Base-by-base conservation (phyloP, 2,888 invertebrate genomes). In the Acanthopleura granulata region DNA sequence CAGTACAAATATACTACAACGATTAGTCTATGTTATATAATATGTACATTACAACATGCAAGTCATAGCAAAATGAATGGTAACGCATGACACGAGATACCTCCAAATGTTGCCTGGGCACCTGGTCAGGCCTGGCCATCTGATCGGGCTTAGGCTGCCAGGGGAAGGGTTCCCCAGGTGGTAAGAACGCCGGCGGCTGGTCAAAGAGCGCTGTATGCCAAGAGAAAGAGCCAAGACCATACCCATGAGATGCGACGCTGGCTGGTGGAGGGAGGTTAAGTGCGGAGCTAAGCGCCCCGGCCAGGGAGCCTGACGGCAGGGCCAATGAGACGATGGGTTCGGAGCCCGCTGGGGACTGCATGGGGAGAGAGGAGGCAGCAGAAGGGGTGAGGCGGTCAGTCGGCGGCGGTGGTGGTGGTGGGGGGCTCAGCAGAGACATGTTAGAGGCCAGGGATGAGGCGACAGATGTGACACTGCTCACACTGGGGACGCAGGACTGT, bases 191-290 rank as follows among this genome's bases (percentile, higher is more conserved):
- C 51, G 69, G 74, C 14, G 74, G 74, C 71, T 74, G 74, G 74
- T 74, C 74, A 51, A 74, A 74, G 22, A 70, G 74, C 27, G 74
- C 70, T 74, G 69, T 66, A 51, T 70, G 57, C 74, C 74, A 74
- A 71, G 70, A 69, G 62, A 74, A 74, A 27, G 66, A 27, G 66
- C 66, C 66, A 27, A 66, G 66, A 16, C 66, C 66, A 27, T 66
- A 66, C 4, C 22, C 27, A 25, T 66, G 66, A 27, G 66, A 22
- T 1, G 22, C 25, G 16, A 66, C 66, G 22, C 57, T 57, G 57
- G 57, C 57, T 27, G 66, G 22, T 6, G 66, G 66, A 15, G 66
- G 66, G 22, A 66, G 29, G 66, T 27, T 66, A 6, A 66, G 66
- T 1, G 66, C 66, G 6, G 66, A 27, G 25, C 4, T 27, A 22